Evolutionary conservation across 2,888 invertebrate genomes (phyloP), one percentile per base, ranked within the genome.

Genomic region (Trichogramma evanescens): DNA sequence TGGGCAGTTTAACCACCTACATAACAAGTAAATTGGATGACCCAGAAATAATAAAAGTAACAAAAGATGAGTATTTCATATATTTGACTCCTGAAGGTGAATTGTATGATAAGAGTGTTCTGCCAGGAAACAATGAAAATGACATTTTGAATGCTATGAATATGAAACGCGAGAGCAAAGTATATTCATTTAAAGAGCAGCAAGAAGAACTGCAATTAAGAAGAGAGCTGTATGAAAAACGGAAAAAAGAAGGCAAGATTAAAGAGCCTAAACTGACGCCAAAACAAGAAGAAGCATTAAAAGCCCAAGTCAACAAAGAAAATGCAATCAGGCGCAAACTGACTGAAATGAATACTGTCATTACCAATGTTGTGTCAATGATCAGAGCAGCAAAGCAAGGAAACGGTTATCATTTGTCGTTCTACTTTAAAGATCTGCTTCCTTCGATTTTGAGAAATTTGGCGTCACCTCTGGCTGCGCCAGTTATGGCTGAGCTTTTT

Each of bases 141-240:
- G 78, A 79, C 54, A 76, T 77, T 55, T 67, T 77, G 10, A 80
- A 78, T 63, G 77, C 79, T 54, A 86, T 86, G 82, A 95, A 97
- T 70, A 83, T 97, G 76, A 95, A 93, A 78, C 84, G 96, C 10
- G 98, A 98, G 77, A 97, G 94, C 77, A 97, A 96, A 79, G 92
- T 89, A 2, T 98, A 98, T 78, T 94, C 95, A 64, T 96, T 93
- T 77, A 93, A 95, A 74, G 98, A 98, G 64, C 98, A 99, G 76
- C 83, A 95, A 72, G 97, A 96, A 72, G 98, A 98, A 76, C 78
- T 95, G 67, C 93, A 96, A 73, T 80, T 97, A 57, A 83, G 92
- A n/a, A 86, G 93, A 63, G 96, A 97, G 79, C 80, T 96, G 26
- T 95, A 95, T 69, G 95, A 94, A 69, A 94, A 94, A 77, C 86